Evolutionary conservation across 1,140 invertebrate genomes (phyloP).

Genomic region (Lepidostoma basale): DNA sequence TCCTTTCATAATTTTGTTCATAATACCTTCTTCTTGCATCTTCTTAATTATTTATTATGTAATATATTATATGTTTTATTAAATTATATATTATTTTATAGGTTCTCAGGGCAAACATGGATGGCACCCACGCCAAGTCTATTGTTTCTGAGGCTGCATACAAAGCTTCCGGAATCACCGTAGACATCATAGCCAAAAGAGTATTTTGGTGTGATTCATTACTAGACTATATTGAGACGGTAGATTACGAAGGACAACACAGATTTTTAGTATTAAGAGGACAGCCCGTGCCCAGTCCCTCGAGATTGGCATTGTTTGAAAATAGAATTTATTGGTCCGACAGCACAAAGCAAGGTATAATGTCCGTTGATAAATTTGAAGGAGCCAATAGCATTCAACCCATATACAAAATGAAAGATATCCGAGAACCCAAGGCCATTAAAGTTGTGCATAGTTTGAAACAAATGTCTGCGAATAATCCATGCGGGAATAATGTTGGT

Average conservation of each 20-base stretch:
- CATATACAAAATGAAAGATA: constrained; percentile 79
- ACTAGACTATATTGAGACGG: constrained; percentile 96
- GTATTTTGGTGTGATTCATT: constrained; percentile 97
- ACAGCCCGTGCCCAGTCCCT: constrained; percentile 85
- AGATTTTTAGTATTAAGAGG: constrained; percentile 80
- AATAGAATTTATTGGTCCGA: constrained; percentile 95
- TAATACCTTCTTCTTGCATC: no score
- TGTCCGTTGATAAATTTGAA: constrained; percentile 89
- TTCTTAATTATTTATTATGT: constrained; percentile 18
- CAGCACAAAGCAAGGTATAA: constrained; percentile 91
- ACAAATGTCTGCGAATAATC: constrained; percentile 80
- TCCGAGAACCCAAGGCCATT: constrained; percentile 83
- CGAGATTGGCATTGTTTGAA: constrained; percentile 86
- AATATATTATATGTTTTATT: constrained; percentile 11
- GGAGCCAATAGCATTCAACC: constrained; percentile 76
- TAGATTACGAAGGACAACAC: constrained; percentile 89
- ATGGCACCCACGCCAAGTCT: constrained; percentile 79
- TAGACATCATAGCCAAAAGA: constrained; percentile 85
- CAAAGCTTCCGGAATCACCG: constrained; percentile 84
- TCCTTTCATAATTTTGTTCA: no score
- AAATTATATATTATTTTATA: constrained; percentile 48
- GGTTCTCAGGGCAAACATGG: constrained; percentile 88
- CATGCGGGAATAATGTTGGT: constrained; percentile 89
- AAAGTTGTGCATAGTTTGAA: constrained; percentile 80
- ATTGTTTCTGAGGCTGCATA: constrained; percentile 92